Evolutionary conservation across 2,113 vertebrate species (phyloP).

Genomic region (Hydropotes inermis): DNA sequence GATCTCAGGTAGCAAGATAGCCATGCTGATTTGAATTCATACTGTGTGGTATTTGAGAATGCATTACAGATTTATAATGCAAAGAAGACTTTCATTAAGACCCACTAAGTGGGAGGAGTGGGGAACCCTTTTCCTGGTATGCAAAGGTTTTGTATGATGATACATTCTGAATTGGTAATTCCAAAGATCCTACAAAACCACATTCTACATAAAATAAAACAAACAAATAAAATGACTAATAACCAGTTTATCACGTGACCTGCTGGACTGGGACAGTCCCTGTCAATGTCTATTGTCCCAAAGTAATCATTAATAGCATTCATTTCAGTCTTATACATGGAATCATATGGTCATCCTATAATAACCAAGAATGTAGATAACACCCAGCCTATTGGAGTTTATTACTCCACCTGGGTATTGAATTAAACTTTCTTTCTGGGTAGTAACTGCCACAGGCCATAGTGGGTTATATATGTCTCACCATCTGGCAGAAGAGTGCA

Average conservation of each 20-base stretch:
- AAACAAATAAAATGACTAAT: neutral
- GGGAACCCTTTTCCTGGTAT: neutral
- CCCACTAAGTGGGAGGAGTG: neutral
- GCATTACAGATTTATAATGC: neutral
- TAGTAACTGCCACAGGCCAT: neutral
- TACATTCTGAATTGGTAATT: neutral
- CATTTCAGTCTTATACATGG: neutral
- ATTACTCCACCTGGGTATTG: neutral
- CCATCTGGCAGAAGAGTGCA: neutral
- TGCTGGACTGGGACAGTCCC: neutral
- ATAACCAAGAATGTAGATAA: neutral
- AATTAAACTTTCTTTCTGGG: neutral
- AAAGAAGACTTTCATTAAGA: neutral
- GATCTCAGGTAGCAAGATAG: neutral
- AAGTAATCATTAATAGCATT: neutral
- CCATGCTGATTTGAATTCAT: neutral
- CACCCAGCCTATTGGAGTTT: neutral
- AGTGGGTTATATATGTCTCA: neutral
- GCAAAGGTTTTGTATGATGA: neutral
- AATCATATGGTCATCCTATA: neutral
- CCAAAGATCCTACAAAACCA: constrained; percentile 7
- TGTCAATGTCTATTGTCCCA: neutral
- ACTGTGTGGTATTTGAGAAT: neutral
- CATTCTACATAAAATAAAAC: constrained; percentile 13
- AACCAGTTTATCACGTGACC: neutral